Conservation (phyloP, 2,797 vertebrate species). For the Pipistrellus pygmaeus region DNA sequence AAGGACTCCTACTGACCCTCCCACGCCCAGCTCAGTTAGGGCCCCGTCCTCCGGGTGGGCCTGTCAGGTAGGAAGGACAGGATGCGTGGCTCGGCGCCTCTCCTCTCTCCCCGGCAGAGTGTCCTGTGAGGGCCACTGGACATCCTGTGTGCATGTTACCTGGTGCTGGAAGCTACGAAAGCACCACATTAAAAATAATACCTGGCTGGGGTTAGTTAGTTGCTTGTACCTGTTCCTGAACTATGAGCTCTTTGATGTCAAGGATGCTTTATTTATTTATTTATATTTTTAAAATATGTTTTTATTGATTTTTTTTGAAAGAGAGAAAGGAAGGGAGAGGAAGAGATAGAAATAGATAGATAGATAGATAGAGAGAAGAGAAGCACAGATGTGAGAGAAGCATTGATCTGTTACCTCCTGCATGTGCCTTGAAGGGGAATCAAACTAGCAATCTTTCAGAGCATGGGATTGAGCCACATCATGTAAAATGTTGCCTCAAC, state of each 20-base stretch:
- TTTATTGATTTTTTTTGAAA: not conserved
- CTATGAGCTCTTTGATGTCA: constrained; percentile 12
- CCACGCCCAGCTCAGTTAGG: not conserved
- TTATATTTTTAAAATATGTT: too few relatives aligned
- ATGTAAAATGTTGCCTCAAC: not conserved
- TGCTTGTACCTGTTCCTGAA: not conserved
- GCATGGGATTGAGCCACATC: too few relatives aligned
- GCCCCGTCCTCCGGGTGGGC: not conserved
- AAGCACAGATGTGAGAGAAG: not conserved
- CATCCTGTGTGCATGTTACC: fast-evolving
- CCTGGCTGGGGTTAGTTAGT: not conserved
- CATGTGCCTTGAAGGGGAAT: not conserved
- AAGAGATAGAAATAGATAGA: too few relatives aligned
- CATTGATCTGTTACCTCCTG: not conserved
- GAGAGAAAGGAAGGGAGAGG: too few relatives aligned
- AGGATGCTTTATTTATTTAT: not conserved
- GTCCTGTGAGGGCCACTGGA: not conserved
- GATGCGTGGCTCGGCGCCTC: not conserved
- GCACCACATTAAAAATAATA: not conserved
- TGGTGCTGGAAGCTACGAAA: not conserved
- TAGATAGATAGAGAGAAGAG: too few relatives aligned
- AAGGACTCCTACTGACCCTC: not conserved
- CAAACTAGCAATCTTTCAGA: not conserved
- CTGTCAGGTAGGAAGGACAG: not conserved
- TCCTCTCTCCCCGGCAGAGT: not conserved